Conservation (phyloP, 2,113 vertebrate genomes). For the Gadus macrocephalus region DNA sequence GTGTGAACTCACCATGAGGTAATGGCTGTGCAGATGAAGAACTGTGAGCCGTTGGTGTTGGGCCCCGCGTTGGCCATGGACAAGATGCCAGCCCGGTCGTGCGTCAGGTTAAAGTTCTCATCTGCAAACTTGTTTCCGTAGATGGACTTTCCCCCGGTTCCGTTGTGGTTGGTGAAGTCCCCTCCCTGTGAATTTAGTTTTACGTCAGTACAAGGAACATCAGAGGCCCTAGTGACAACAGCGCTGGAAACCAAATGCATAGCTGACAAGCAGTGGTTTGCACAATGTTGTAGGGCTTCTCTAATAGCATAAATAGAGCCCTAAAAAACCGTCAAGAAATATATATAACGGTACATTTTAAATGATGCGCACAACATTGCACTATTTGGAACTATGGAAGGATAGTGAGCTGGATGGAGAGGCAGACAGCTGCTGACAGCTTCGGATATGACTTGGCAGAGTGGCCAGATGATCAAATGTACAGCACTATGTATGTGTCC, state of each 20-base stretch:
- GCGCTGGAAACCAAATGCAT: not conserved
- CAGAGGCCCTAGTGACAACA: not conserved
- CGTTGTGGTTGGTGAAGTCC: slow-evolving; percentile 91
- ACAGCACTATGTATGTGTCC: not conserved
- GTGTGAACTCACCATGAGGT: slow-evolving; percentile 78
- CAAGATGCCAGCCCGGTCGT: slow-evolving; percentile 75
- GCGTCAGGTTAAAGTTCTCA: slow-evolving; percentile 90
- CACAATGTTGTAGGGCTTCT: too few species aligned
- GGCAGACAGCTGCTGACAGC: too few species aligned
- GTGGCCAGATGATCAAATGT: too few species aligned
- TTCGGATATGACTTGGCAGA: too few species aligned
- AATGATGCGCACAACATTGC: too few species aligned
- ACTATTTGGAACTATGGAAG: too few species aligned
- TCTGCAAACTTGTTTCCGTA: slow-evolving; percentile 90
- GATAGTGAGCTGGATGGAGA: too few species aligned
- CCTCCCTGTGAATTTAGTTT: slow-evolving; percentile 75
- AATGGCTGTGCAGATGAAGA: slow-evolving; percentile 88
- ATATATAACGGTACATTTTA: too few species aligned
- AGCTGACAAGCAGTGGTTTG: too few species aligned
- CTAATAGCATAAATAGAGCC: too few species aligned
- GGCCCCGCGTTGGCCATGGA: slow-evolving; percentile 96
- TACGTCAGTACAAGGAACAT: not conserved
- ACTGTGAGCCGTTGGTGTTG: slow-evolving; percentile 95
- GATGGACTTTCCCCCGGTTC: slow-evolving; percentile 95
- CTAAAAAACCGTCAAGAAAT: too few species aligned